A percentile compares a stretch with the other conserved stretches of the same genome.
Conservation (phyloP, 1,140 invertebrate species). For the Euglossa dilemma region DNA sequence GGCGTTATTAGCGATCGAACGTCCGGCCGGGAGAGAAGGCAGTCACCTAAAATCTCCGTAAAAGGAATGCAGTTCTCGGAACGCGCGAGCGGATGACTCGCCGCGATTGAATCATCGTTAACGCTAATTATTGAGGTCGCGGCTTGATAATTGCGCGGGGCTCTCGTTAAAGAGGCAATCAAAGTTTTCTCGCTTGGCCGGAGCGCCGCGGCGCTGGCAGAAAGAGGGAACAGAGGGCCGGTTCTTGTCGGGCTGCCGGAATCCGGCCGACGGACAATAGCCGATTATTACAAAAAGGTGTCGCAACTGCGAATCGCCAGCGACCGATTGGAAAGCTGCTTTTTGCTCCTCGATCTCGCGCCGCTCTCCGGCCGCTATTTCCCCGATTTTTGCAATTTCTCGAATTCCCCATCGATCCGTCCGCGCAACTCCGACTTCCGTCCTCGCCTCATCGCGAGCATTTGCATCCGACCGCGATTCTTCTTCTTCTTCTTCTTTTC, state of each 20-base stretch:
- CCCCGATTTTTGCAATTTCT: no score
- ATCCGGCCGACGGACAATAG: constrained; percentile 44
- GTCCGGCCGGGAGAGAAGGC: not conserved
- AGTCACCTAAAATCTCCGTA: constrained; percentile 45
- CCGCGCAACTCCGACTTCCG: no score
- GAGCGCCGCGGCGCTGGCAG: not conserved
- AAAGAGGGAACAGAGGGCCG: constrained; percentile 21
- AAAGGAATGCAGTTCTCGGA: constrained; percentile 49
- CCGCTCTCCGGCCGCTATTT: not conserved
- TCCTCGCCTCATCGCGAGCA: not conserved
- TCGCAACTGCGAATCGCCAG: constrained; percentile 35
- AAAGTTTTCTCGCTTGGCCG: constrained; percentile 55
- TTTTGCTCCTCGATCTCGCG: no score
- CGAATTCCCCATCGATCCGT: not conserved
- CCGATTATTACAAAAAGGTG: constrained; percentile 50
- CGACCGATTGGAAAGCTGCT: constrained; percentile 43
- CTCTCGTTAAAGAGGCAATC: constrained; percentile 53
- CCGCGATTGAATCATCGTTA: constrained; percentile 42
- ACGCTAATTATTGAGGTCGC: constrained; percentile 59
- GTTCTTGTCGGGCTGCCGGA: constrained; percentile 34
- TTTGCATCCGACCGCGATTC: no score
- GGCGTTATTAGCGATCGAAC: constrained; percentile 25
- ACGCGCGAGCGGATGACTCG: constrained; percentile 26
- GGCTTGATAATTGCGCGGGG: constrained; percentile 55
- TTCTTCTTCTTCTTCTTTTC: no score